These are phyloP conservation scores for Drymonia ruficornis DNA, from an alignment of 2,888 invertebrate genomes.

Conservation along the genomic window DNA sequence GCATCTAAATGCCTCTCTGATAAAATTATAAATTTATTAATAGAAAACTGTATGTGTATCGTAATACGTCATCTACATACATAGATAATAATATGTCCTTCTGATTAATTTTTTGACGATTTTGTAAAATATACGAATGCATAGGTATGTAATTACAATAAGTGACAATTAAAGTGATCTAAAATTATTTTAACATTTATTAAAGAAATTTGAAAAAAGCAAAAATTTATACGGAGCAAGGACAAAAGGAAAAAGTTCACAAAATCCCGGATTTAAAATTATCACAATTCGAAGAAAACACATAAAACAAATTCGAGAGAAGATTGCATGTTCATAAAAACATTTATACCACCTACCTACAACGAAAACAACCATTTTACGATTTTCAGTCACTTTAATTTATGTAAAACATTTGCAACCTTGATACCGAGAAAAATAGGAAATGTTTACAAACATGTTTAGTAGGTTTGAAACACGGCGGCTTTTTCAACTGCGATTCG, in stretches of 20 bases:
- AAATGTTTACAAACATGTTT: conserved; percentile 26
- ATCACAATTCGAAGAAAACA: background rate
- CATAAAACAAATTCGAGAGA: background rate
- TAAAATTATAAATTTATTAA: too few relatives aligned
- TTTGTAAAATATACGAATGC: too few relatives aligned
- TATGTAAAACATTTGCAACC: conserved; percentile 6
- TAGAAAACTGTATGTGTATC: too few relatives aligned
- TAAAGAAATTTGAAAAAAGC: too few relatives aligned
- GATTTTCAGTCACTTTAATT: conserved; percentile 5
- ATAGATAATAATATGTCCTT: too few relatives aligned
- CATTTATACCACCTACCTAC: background rate
- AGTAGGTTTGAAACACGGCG: conserved; percentile 31
- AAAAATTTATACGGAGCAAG: too few relatives aligned
- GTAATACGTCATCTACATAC: too few relatives aligned
- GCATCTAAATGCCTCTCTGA: too few relatives aligned
- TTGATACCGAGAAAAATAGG: conserved; percentile 10
- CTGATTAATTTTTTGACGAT: too few relatives aligned
- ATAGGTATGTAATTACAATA: too few relatives aligned
- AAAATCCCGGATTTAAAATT: background rate
- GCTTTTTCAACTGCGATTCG: conserved; percentile 27
- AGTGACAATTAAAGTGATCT: too few relatives aligned
- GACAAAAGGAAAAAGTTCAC: background rate
- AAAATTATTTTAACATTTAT: too few relatives aligned
- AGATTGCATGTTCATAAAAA: conserved; percentile 4
- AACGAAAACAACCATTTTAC: conserved; percentile 5